Base-by-base conservation (phyloP, 2,113 vertebrate species). In the Perognathus longimembris region DNA sequence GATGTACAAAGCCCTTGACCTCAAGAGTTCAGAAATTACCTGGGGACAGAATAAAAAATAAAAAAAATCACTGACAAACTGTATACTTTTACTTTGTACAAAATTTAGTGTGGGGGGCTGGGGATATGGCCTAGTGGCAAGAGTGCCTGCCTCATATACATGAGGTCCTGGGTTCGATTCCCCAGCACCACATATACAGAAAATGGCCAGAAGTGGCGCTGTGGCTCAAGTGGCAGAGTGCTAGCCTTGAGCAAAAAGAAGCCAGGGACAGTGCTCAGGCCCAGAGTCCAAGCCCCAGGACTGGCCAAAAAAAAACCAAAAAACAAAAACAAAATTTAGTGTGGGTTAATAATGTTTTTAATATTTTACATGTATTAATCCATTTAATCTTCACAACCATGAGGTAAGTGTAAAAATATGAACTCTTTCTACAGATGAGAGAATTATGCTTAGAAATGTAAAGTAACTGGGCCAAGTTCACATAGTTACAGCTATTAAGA, bases 21-120 rank as follows among this genome's bases (percentile, higher is more conserved):
- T 96, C 50, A 76, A 92, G 71, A 85, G 26, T 20, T 91, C 30
- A 36, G 24, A 61, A 81, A 61, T 21, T n/a, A n/a, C n/a, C n/a
- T n/a, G n/a, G n/a, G n/a, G n/a, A n/a, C n/a, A n/a, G n/a, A n/a
- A n/a, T n/a, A n/a, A n/a, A n/a, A n/a, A n/a, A n/a, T n/a, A 34
- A 73, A 66, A 77, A 77, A 77, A 45, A 45, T 45, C 45, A 45
- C 45, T 45, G 45, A 45, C 8, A n/a, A n/a, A n/a, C n/a, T n/a
- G n/a, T n/a, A n/a, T n/a, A n/a, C n/a, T n/a, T n/a, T n/a, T n/a
- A n/a, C n/a, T n/a, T n/a, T n/a, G n/a, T n/a, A n/a, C n/a, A n/a
- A n/a, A n/a, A n/a, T n/a, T n/a, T n/a, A n/a, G n/a, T n/a, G n/a
- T n/a, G n/a, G n/a, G n/a, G 7, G 45, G 45, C 45, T 45, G 45